Base-by-base conservation (phyloP, 2,797 vertebrate genomes). In the Tachyglossus aculeatus region DNA sequence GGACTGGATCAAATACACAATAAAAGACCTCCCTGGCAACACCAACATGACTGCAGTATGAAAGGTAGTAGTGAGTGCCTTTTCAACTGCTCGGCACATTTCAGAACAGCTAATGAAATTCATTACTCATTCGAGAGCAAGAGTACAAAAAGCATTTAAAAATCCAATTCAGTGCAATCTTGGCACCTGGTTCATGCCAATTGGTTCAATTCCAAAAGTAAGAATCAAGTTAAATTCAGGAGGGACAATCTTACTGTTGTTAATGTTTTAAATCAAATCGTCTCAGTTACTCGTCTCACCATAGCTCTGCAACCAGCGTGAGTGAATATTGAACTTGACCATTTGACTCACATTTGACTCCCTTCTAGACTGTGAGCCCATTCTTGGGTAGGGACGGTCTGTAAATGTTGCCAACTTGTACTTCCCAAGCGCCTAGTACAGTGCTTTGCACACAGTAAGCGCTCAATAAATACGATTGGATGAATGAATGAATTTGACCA, bases 81-180 rank as follows among this genome's bases (percentile, higher is more conserved):
- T 85, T 89, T 80, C 78, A 73, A 79, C 59, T 71, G 75, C 68
- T 61, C 54, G 68, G 6, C 60, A 29, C 13, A 2, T 80, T 88
- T 83, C 68, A 80, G 75, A 82, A 74, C 60, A 74, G 50, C 81
- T 82, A 72, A 78, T 76, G 56, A 85, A 89, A 86, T 86, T 89
- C 81, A 82, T 88, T 88, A 85, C 68, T 90, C 78, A 77, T 84
- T 85, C 73, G 78, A 88, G 86, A 82, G 81, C 70, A 33, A 73
- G 73, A 84, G 63, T 79, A 85, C 88, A 85, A 88, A 90, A 88
- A 82, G 81, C 71, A 48, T 75, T 88, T 77, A 74, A 90, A 90
- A 89, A 78, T 71, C 29, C 80, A 78, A 65, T 43, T 43, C 83
- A 81, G 86, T 79, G 77, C 0, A 3, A 52, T 83, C 44, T 88